These are phyloP conservation scores for Macroteleia sp. DNA, from an alignment of 2,888 invertebrate genomes.

Conservation along the genomic window DNA sequence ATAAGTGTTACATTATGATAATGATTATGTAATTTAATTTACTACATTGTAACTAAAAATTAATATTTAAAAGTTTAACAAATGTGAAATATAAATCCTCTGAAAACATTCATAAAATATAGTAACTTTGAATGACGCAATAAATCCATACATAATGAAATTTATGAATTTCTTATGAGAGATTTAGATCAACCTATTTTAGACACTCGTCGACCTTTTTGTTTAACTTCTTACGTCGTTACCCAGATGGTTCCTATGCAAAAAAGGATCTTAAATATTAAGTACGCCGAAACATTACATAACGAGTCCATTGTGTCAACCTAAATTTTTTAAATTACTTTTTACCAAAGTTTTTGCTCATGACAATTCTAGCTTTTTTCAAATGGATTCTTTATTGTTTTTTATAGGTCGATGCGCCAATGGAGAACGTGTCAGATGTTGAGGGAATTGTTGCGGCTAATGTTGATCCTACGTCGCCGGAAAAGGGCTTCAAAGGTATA, in stretches of 20 bases:
- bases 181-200: constrained; percentile 46
- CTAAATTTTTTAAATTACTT: constrained; percentile 42
- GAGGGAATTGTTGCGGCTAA: constrained; percentile 76
- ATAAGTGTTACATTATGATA: no score
- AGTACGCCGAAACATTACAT: constrained; percentile 48
- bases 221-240: constrained; percentile 55
- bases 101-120: no score
- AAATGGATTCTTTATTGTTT: constrained; percentile 56
- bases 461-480: constrained; percentile 75
- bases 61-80: no score
- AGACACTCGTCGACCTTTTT: constrained; percentile 42
- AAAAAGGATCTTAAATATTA: constrained; percentile 55
- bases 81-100: no score
- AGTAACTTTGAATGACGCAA: no score
- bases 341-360: constrained; percentile 38
- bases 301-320: constrained; percentile 59
- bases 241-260: constrained; percentile 53
- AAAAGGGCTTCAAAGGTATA: constrained; percentile 82
- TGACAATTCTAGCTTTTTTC: constrained; percentile 17
- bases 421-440: constrained; percentile 77
- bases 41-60: no score
- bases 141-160: constrained; percentile 5
- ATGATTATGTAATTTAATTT: no score
- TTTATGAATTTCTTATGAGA: constrained; percentile 22
- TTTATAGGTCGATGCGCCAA: constrained; percentile 80